phyloP scores from a whole-genome alignment of 2,113 vertebrate species.

The Neomonachus schauinslandi region DNA sequence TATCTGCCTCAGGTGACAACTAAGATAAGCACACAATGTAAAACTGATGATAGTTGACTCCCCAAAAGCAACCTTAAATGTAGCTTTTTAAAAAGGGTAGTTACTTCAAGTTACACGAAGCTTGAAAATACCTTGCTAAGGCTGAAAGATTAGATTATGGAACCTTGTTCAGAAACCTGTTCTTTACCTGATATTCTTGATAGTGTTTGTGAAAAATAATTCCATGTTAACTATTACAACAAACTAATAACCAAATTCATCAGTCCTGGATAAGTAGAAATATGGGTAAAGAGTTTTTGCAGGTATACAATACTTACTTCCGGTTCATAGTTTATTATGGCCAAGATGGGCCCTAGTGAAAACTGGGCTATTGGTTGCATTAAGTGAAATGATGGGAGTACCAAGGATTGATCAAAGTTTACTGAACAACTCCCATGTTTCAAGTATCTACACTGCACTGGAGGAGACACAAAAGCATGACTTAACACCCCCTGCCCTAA shows the following conservation, averaged over 20 bases:
- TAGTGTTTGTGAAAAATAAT: constrained; percentile 19
- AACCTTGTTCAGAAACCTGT: constrained; percentile 9
- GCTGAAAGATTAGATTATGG: background rate
- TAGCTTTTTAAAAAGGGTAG: constrained; percentile 51
- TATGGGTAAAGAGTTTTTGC: background rate
- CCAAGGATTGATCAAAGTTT: background rate
- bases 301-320: background rate
- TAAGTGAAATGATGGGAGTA: background rate
- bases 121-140: constrained; percentile 59
- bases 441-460: background rate
- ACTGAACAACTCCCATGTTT: background rate
- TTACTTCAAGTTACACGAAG: constrained; percentile 15
- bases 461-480: background rate
- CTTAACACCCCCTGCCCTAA: background rate
- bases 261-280: background rate
- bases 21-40: constrained; percentile 42
- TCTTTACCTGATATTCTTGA: constrained; percentile 35
- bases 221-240: background rate
- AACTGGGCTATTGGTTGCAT: background rate
- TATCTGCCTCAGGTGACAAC: constrained; percentile 73
- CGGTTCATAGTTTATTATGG: background rate
- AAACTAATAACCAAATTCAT: constrained; percentile 44
- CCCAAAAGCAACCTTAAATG: constrained; percentile 46
- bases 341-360: background rate
- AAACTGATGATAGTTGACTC: constrained; percentile 44